Conservation (phyloP, 2,797 vertebrate genomes). For the Natrix natrix region DNA sequence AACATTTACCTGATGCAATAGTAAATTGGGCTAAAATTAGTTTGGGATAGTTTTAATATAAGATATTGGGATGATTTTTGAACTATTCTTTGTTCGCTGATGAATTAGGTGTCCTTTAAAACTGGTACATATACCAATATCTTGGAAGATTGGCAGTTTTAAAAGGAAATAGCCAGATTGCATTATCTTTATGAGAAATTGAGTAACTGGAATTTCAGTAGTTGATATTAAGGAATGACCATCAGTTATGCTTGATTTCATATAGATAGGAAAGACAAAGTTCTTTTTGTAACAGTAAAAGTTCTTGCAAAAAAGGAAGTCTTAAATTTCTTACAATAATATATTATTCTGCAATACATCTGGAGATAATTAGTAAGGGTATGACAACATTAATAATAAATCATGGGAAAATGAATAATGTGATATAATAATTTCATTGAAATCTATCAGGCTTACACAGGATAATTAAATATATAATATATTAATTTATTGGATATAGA, state of each 20-base stretch:
- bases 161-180: not conserved
- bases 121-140: not conserved
- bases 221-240: not conserved
- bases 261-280: not conserved
- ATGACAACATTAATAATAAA: not conserved
- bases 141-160: not conserved
- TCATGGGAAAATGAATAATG: not conserved
- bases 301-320: not conserved
- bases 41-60: not conserved
- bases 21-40: not conserved
- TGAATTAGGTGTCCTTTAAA: not conserved
- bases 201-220: not conserved
- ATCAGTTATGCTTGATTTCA: not conserved
- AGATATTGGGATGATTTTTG: not conserved
- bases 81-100: not conserved
- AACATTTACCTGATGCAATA: not conserved
- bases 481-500: not conserved
- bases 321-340: not conserved
- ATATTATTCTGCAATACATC: not conserved
- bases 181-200: not conserved
- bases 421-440: not conserved
- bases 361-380: not conserved
- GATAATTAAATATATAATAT: not conserved
- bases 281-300: not conserved
- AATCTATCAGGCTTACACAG: not conserved